A percentile compares a stretch with the other conserved stretches of the same genome.
These are phyloP conservation scores for Capromys pilorides DNA, from an alignment of 2,797 vertebrate species.

Conservation along the genomic window DNA sequence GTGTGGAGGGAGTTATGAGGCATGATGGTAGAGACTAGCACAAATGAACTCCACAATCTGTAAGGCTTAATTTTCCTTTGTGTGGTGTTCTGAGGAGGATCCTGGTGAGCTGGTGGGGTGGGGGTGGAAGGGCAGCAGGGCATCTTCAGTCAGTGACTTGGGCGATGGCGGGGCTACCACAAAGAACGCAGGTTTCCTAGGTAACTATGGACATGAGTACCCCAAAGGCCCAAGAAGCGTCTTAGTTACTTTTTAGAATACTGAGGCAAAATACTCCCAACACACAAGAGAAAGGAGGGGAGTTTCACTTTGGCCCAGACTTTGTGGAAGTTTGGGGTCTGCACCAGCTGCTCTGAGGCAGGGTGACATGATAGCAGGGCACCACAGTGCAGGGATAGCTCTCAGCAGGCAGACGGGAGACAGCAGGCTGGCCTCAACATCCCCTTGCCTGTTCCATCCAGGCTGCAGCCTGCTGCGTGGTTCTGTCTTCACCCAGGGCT, in stretches of 20 bases:
- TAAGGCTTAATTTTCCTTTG: not conserved
- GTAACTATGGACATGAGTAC: slow-evolving; percentile 9
- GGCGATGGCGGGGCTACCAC: not conserved
- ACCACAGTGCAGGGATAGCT: not conserved
- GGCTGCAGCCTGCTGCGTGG: not conserved
- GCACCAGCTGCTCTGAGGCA: not conserved
- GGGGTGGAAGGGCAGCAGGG: not conserved
- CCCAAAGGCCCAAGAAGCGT: not conserved
- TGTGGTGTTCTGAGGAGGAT: not conserved
- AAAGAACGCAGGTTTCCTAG: slow-evolving; percentile 16
- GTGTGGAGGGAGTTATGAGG: not conserved
- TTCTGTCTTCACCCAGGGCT: not conserved
- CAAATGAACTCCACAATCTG: not conserved
- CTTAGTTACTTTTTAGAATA: not conserved
- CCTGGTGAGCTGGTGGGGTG: not conserved
- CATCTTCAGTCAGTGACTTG: not conserved
- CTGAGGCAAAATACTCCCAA: not conserved
- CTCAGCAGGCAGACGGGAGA: not conserved
- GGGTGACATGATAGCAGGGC: not conserved
- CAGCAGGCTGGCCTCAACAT: not conserved
- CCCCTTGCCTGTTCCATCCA: not conserved
- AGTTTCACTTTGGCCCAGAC: not conserved
- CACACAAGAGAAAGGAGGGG: not conserved
- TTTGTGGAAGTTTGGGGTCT: not conserved
- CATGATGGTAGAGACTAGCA: not conserved